Conservation (phyloP, 2,888 invertebrate species). For the Dolichomitus sp. region DNA sequence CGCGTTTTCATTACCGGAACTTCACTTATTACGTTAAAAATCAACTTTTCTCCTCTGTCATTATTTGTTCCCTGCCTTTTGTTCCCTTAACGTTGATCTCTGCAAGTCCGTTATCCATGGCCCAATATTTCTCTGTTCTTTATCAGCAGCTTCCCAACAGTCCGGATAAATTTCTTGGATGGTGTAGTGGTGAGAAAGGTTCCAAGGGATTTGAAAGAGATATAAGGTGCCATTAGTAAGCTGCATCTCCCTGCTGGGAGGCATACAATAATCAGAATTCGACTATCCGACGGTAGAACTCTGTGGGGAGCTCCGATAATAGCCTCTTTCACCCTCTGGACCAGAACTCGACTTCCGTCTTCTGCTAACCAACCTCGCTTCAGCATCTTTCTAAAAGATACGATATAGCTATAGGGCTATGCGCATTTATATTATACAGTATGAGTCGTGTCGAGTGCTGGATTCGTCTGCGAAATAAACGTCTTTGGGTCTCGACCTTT, state of each 20-base stretch:
- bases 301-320: constrained; percentile 15
- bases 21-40: no score
- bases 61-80: no score
- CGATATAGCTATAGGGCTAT: constrained; percentile 6
- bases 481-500: constrained; percentile 55
- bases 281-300: constrained; percentile 8
- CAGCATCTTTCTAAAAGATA: constrained; percentile 1
- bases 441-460: constrained; percentile 5
- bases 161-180: constrained; percentile 6
- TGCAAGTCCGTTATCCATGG: not conserved
- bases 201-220: constrained; percentile 4
- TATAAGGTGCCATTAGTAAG: constrained; percentile 23
- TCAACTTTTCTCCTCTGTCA: no score
- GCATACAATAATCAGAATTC: constrained; percentile 45
- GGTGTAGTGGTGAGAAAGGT: not conserved
- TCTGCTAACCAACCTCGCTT: not conserved
- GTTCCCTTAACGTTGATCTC: not conserved
- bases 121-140: not conserved
- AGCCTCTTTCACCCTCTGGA: constrained; percentile 5
- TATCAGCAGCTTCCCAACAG: constrained; percentile 12
- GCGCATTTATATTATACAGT: not conserved
- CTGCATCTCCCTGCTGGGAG: constrained; percentile 25
- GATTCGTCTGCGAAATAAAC: constrained; percentile 47
- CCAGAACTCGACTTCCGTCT: constrained; percentile 1
- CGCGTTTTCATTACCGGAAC: no score